phyloP scores from a whole-genome alignment of 1,140 invertebrate genomes.

The Ips nitidus region DNA sequence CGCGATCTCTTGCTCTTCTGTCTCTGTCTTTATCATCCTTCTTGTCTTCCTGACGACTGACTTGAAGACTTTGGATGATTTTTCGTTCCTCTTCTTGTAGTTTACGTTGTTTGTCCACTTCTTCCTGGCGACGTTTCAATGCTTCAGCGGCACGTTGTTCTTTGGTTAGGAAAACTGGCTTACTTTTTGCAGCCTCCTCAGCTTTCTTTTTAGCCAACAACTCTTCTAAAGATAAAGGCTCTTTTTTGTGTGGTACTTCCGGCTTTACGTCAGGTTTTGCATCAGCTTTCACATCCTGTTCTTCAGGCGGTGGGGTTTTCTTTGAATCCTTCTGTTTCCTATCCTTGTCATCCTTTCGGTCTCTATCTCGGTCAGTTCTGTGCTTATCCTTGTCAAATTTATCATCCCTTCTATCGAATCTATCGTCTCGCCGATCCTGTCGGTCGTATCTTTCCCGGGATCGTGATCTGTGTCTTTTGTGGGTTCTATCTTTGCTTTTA shows the following conservation, averaged over 20 bases:
- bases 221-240: conserved; percentile 95
- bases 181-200: conserved; percentile 89
- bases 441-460: conserved; percentile 51
- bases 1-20: conserved; percentile 51
- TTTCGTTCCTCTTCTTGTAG: conserved; percentile 72
- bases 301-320: conserved; percentile 36
- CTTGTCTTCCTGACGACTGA: conserved; percentile 39
- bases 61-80: conserved; percentile 50
- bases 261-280: conserved; percentile 48
- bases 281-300: conserved; percentile 54
- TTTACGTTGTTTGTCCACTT: conserved; percentile 71
- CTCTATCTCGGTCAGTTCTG: conserved; percentile 32
- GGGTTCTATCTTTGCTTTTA: conserved; percentile 46
- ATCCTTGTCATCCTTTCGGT: conserved; percentile 47
- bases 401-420: conserved; percentile 48
- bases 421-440: conserved; percentile 53
- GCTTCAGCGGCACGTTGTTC: conserved; percentile 91
- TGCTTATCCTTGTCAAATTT: conserved; percentile 44
- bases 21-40: conserved; percentile 44
- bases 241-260: conserved; percentile 64
- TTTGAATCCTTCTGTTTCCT: conserved; percentile 43
- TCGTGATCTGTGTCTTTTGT: conserved; percentile 50
- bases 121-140: conserved; percentile 82
- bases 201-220: conserved; percentile 94
- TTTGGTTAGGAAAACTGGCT: conserved; percentile 96